Base-by-base conservation (phyloP, 2,888 invertebrate species). In the Temnothorax rugatulus region DNA sequence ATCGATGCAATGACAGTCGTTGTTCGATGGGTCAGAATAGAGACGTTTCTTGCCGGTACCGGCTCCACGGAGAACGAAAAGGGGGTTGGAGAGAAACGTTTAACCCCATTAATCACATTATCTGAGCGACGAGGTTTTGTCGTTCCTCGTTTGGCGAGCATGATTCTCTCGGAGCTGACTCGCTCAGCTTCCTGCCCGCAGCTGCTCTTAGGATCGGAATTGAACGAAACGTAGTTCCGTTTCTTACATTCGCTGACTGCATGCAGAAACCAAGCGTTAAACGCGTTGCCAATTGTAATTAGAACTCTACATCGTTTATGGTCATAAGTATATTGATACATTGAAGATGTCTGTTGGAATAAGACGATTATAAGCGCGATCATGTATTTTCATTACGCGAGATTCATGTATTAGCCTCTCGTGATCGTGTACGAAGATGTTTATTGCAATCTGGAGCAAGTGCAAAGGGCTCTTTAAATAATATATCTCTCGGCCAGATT, bases 101-200 rank as follows among this genome's bases (percentile, higher is more conserved):
- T 91, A 91, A 88, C 87, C 87, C 91, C 91, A 92, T 93, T 93
- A 93, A 93, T 93, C 93, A 92, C 91, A 92, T 93, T 93, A 93
- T 91, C 90, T 83, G 84, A 87, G 86, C 86, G 87, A 73, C 79
- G 66, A 86, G 92, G 92, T 92, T 93, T 93, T 93, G 91, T 82
- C 85, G 54, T 50, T 69, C 59, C 47, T 25, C 71, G 47, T 76
- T 84, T 83, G 34, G 21, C 75, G 77, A 59, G 68, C 84, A 77
- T 61, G 82, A 88, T 83, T 86, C 83, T 57, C 59, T 21, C 63
- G 21, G 64, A 50, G 50, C 63, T 54, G 57, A 61, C 54, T 38
- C 79, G 57, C 75, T 61, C 64, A 63, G 64, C 38, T 73, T 75
- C 50, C 64, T 54, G 38, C 50, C 7, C 52, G 76, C 71, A 71